A percentile compares a stretch with the other conserved stretches of the same genome.
Conservation (phyloP, 2,113 vertebrate genomes). For the Leptobrachium ailaonicum region DNA sequence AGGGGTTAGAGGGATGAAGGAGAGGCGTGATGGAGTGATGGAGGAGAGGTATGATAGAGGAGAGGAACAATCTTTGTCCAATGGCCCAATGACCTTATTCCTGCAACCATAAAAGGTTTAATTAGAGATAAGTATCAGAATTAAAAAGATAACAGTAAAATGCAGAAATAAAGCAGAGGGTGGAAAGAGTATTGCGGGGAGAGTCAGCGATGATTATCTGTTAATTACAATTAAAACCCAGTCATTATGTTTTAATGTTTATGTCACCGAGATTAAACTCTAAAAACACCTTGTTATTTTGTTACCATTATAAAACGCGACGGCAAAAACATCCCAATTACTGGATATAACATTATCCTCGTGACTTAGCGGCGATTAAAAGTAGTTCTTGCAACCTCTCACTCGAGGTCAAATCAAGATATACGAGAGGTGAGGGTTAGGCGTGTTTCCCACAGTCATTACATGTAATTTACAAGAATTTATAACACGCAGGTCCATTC, state of each 20-base stretch:
- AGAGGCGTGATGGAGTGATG: no score
- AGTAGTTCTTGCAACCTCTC: constrained; percentile 6
- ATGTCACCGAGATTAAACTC: constrained; percentile 7
- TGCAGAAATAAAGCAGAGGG: neutral
- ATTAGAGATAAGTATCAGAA: no score
- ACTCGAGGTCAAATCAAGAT: neutral
- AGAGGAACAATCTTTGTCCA: no score
- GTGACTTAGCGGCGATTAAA: neutral
- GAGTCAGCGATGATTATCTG: neutral
- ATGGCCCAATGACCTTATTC: no score
- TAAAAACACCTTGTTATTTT: constrained; percentile 20
- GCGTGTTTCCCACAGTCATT: no score
- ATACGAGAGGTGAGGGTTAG: neutral
- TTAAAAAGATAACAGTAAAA: no score
- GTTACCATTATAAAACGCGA: constrained; percentile 1
- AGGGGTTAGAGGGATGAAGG: no score
- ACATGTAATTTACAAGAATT: no score
- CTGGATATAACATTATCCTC: constrained; percentile 14
- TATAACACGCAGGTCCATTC: no score
- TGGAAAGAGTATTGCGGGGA: neutral
- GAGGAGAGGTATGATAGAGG: no score
- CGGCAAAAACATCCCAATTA: constrained; percentile 11
- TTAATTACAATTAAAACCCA: constrained; percentile 6
- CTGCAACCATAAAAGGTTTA: no score
- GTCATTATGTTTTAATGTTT: neutral